Evolutionary conservation across 2,888 invertebrate genomes (phyloP).

Genomic region (Dione juno): DNA sequence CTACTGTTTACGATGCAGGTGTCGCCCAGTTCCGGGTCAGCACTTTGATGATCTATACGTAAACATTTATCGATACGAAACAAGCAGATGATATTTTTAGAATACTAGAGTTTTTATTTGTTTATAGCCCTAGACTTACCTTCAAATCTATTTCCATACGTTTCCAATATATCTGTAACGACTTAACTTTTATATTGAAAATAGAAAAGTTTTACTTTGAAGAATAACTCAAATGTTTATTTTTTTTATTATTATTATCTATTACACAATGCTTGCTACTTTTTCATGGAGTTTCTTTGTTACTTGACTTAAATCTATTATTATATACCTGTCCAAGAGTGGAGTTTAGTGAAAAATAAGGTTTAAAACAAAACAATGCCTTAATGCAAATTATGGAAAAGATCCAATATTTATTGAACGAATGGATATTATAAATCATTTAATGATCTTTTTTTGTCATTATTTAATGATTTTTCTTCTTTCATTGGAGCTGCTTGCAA

Average conservation of each 20-base stretch:
- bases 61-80: constrained; percentile 36
- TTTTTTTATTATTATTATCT: neutral
- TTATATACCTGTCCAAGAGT: too few species aligned
- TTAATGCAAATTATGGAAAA: neutral
- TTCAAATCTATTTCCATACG: constrained; percentile 1
- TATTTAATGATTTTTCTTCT: neutral
- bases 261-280: too few species aligned
- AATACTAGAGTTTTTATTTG: constrained; percentile 12
- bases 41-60: constrained; percentile 46
- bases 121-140: constrained; percentile 1
- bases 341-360: too few species aligned
- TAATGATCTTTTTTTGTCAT: too few species aligned
- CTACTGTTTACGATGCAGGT: constrained; percentile 50
- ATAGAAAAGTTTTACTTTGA: neutral
- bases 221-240: too few species aligned
- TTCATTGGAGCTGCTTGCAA: neutral
- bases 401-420: neutral
- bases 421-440: neutral
- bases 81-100: constrained; percentile 29
- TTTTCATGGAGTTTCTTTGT: too few species aligned
- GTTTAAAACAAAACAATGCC: neutral
- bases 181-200: neutral
- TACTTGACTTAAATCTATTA: too few species aligned
- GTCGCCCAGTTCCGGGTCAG: constrained; percentile 60
- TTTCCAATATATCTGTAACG: neutral